Percentiles rank a stretch among this genome's conserved stretches.
Evolutionary conservation across 2,113 vertebrate species (phyloP).

Genomic region (Osmerus mordax): DNA sequence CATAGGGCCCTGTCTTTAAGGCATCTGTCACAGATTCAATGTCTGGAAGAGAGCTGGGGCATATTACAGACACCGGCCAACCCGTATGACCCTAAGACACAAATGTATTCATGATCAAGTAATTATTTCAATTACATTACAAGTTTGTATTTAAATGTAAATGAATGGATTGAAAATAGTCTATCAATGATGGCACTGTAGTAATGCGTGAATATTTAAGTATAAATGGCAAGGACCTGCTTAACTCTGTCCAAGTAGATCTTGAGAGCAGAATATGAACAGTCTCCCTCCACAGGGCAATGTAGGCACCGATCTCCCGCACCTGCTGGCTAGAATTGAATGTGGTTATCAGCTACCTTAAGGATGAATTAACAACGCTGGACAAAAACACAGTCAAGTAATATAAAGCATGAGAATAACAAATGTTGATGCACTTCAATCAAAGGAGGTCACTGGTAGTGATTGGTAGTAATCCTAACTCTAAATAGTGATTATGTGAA

Average conservation of each 20-base stretch:
- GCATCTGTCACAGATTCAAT: constrained; percentile 77
- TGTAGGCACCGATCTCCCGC: constrained; percentile 74
- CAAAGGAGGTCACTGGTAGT: too few species aligned
- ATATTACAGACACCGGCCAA: constrained; percentile 79
- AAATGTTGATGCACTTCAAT: too few species aligned
- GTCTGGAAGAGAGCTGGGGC: constrained; percentile 65
- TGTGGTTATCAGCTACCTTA: neutral
- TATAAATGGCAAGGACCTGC: constrained; percentile 44
- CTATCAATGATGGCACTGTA: neutral
- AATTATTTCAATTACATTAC: neutral
- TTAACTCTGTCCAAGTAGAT: constrained; percentile 76
- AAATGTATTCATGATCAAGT: neutral
- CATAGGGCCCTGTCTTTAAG: constrained; percentile 73
- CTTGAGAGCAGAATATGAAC: constrained; percentile 78
- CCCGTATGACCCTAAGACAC: constrained; percentile 62
- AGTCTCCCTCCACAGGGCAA: constrained; percentile 71
- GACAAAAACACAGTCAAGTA: too few species aligned
- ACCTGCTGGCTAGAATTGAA: constrained; percentile 64
- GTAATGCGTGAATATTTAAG: neutral
- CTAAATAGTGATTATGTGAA: too few species aligned
- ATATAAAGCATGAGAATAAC: too few species aligned
- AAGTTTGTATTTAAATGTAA: neutral
- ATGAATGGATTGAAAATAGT: too few species aligned
- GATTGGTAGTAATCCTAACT: too few species aligned
- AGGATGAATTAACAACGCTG: too few species aligned